Evolutionary conservation across 2,113 vertebrate genomes (phyloP).

Genomic region (Kryptolebias marmoratus): DNA sequence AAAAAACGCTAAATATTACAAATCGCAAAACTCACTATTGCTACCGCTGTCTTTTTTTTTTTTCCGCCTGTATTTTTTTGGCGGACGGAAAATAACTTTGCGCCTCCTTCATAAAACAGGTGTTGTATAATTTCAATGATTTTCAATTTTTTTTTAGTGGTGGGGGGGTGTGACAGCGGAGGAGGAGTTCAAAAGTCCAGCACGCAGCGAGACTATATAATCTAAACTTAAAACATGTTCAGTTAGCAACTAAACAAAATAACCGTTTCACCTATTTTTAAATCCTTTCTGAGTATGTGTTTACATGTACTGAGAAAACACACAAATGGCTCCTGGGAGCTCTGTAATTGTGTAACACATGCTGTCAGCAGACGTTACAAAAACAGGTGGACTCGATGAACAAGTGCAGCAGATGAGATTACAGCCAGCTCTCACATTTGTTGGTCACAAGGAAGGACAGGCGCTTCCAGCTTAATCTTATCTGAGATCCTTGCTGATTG

Average conservation of each 20-base stretch:
- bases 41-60: too few species aligned
- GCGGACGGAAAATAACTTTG: too few species aligned
- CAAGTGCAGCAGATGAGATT: constrained; percentile 12
- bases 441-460: not conserved
- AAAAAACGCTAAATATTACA: too few species aligned
- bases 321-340: not conserved
- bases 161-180: too few species aligned
- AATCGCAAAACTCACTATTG: too few species aligned
- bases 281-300: not conserved
- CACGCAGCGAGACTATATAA: too few species aligned
- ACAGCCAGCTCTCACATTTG: constrained; percentile 2
- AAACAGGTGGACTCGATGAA: constrained; percentile 2
- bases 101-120: too few species aligned
- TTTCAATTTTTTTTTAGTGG: too few species aligned
- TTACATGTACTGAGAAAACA: not conserved
- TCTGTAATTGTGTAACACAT: constrained; percentile 7
- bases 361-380: constrained; percentile 4
- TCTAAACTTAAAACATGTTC: too few species aligned
- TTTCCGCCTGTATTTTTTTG: too few species aligned
- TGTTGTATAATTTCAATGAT: too few species aligned
- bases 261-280: not conserved
- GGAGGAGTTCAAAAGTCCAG: too few species aligned
- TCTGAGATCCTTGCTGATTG: constrained; percentile 6
- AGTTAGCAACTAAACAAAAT: not conserved
- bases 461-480: constrained; percentile 16